These are phyloP conservation scores for Meiosimyza decipiens DNA, from an alignment of 2,888 invertebrate species.

Conservation along the genomic window DNA sequence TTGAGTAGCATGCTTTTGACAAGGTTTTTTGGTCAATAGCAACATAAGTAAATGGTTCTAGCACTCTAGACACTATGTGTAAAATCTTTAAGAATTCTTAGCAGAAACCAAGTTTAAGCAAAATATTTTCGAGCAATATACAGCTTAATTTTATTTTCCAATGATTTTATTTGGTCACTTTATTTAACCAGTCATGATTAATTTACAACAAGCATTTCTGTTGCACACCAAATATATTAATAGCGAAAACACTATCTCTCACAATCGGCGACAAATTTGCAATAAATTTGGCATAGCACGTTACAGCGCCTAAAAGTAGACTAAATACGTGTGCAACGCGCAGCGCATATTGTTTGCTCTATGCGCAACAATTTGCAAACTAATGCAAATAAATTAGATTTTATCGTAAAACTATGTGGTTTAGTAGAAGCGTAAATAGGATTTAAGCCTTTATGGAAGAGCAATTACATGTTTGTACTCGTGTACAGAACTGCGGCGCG, in stretches of 20 bases:
- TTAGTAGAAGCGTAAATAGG: conserved; percentile 11
- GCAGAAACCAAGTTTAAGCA: too few relatives aligned
- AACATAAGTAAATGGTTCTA: too few relatives aligned
- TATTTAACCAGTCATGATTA: too few relatives aligned
- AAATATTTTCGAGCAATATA: too few relatives aligned
- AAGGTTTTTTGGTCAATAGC: too few relatives aligned
- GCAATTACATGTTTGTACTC: conserved; percentile 30
- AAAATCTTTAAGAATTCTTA: too few relatives aligned
- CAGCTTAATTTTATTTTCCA: too few relatives aligned
- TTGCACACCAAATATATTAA: too few relatives aligned
- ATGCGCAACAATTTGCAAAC: conserved; percentile 25
- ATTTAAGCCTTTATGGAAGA: conserved; percentile 11
- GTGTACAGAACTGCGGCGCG: neutral
- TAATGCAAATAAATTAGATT: conserved; percentile 32
- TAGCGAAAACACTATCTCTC: neutral
- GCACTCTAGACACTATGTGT: too few relatives aligned
- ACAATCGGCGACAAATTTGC: conserved; percentile 26
- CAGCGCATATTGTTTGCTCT: neutral
- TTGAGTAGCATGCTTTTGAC: too few relatives aligned
- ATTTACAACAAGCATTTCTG: too few relatives aligned
- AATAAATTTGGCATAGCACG: conserved; percentile 17
- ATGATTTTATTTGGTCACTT: too few relatives aligned
- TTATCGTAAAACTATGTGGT: conserved; percentile 19
- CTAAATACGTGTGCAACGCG: neutral
- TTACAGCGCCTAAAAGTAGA: conserved; percentile 24